phyloP scores from a whole-genome alignment of 2,797 vertebrate genomes.

The Lates japonicus region DNA sequence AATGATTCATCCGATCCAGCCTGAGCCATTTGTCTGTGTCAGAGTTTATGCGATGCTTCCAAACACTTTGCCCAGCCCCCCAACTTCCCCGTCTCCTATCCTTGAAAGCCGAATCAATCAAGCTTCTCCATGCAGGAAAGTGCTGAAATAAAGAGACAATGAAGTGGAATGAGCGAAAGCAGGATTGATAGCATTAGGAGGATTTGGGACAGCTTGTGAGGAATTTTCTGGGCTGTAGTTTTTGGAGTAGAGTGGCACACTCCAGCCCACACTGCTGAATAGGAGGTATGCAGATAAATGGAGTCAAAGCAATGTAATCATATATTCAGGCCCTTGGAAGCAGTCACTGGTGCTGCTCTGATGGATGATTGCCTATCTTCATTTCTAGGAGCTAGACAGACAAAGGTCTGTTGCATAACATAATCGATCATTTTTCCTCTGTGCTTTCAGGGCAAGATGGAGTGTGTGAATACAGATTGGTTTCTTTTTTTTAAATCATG shows the following conservation, averaged over 20 bases:
- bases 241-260: constrained; percentile 48
- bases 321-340: constrained; percentile 62
- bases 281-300: constrained; percentile 69
- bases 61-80: constrained; percentile 80
- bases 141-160: constrained; percentile 85
- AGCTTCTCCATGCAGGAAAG: constrained; percentile 82
- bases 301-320: constrained; percentile 66
- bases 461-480: constrained; percentile 33
- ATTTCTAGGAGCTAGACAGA: constrained; percentile 58
- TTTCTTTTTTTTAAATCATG: constrained; percentile 28
- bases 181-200: constrained; percentile 82
- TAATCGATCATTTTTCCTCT: constrained; percentile 51
- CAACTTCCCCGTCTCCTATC: constrained; percentile 81
- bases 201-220: constrained; percentile 72
- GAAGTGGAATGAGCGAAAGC: constrained; percentile 82
- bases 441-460: constrained; percentile 17
- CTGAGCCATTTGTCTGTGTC: constrained; percentile 79
- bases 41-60: constrained; percentile 76
- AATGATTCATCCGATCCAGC: constrained; percentile 63
- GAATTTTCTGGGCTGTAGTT: constrained; percentile 60
- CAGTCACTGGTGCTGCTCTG: constrained; percentile 43
- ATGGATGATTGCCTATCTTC: constrained; percentile 67
- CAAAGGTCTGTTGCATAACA: constrained; percentile 52
- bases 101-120: constrained; percentile 83
- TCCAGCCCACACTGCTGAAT: constrained; percentile 68